Conservation (phyloP, 2,888 invertebrate genomes). For the Candidula unifasciata region DNA sequence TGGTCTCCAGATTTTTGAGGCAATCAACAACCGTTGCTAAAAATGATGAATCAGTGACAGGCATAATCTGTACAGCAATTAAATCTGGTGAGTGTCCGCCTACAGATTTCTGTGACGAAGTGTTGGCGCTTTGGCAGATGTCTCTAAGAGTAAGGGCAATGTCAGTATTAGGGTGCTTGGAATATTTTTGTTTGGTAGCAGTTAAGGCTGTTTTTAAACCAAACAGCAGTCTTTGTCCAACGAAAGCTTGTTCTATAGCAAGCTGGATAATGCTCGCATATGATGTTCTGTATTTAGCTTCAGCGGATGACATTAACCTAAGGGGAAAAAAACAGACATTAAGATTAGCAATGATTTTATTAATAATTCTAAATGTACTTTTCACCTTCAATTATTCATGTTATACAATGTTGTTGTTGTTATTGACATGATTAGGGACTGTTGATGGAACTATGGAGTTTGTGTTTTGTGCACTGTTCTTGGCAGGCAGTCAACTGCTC, state of each 20-base stretch:
- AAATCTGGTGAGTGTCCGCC: not conserved
- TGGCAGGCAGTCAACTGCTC: too few species aligned
- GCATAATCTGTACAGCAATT: constrained; percentile 30
- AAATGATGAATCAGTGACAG: not conserved
- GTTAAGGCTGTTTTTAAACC: constrained; percentile 2
- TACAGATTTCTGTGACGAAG: not conserved
- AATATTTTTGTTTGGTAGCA: not conserved
- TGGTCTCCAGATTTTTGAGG: not conserved
- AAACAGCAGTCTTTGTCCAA: constrained; percentile 38
- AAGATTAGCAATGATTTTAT: not conserved
- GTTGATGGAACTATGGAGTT: too few species aligned
- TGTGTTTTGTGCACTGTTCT: too few species aligned
- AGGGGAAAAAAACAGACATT: not conserved
- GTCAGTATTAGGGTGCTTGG: too few species aligned
- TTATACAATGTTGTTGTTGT: too few species aligned
- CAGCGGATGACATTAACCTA: not conserved
- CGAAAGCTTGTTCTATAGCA: constrained; percentile 26
- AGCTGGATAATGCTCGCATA: constrained; percentile 14
- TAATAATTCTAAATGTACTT: too few species aligned
- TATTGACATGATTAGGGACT: too few species aligned
- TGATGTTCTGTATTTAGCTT: not conserved
- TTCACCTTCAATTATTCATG: too few species aligned
- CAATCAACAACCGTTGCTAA: constrained; percentile 13
- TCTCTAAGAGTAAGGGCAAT: not conserved
- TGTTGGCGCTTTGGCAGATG: not conserved